Evolutionary conservation across 1,140 invertebrate species (phyloP), one percentile per base, ranked within the genome.

Genomic region (Babylonia areolata): DNA sequence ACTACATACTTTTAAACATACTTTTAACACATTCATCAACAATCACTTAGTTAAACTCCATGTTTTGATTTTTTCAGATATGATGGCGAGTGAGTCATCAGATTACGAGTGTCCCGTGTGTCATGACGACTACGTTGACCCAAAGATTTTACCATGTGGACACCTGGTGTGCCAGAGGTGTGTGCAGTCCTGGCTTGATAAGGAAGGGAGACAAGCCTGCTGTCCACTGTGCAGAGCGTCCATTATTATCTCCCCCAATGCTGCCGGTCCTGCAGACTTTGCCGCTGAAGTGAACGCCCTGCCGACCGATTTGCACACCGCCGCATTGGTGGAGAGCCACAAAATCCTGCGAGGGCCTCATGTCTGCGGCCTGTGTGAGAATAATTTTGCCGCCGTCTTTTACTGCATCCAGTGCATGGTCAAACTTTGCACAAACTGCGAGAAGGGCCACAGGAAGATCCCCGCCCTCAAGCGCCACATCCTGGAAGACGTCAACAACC

Each of bases 61-160:
- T n/a, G n/a, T n/a, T n/a, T n/a, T n/a, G n/a, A n/a, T n/a, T n/a
- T n/a, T n/a, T n/a, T n/a, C n/a, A n/a, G n/a, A n/a, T n/a, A n/a
- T n/a, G n/a, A n/a, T n/a, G n/a, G n/a, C n/a, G n/a, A n/a, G n/a
- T n/a, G n/a, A n/a, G n/a, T n/a, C n/a, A n/a, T n/a, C n/a, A n/a
- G n/a, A n/a, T 51, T 39, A 3, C 11, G 73, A 77, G 33, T 77
- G 73, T 39, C 73, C 73, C 12, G 73, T 77, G 73, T 77, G 73
- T 35, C 73, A 77, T 33, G 73, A 77, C 9, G 73, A 77, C 33
- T 77, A 37, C 73, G 37, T 33, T 9, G 73, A 77, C 5, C 33
- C 73, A 11, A 77, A 77, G 73, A 37, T 77, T 6, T 33, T 77
- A 33, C 73, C 73, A 3, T 77, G 73, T 77, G 73, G 15, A 15